These are phyloP conservation scores for Clinocottus analis DNA, from an alignment of 2,113 vertebrate species.

Conservation along the genomic window DNA sequence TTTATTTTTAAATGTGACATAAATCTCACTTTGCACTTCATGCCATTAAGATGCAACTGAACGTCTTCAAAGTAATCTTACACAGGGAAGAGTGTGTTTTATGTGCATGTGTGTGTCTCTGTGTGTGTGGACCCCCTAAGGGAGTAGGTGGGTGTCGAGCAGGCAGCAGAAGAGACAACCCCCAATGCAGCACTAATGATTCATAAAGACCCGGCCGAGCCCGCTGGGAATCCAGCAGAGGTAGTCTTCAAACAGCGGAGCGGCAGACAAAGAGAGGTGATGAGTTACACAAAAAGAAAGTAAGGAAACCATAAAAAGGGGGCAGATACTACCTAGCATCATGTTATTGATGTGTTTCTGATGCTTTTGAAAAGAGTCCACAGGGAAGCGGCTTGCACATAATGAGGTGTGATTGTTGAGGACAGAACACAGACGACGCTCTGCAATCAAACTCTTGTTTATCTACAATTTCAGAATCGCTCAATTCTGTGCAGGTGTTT, in stretches of 20 bases:
- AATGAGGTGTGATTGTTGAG: constrained; percentile 10
- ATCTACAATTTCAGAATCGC: neutral
- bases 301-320: neutral
- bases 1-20: neutral
- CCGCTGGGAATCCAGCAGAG: constrained; percentile 26
- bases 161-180: constrained; percentile 12
- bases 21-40: neutral
- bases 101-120: neutral
- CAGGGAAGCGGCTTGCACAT: neutral
- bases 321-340: neutral
- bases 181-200: constrained; percentile 45
- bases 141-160: constrained; percentile 19
- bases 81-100: neutral
- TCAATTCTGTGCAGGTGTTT: neutral
- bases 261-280: neutral
- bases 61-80: constrained; percentile 29
- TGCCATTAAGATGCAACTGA: neutral
- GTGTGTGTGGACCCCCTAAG: neutral
- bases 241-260: constrained; percentile 33
- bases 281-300: neutral
- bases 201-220: constrained; percentile 32
- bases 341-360: neutral
- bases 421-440: neutral
- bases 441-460: constrained; percentile 12
- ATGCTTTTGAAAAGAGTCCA: neutral